Evolutionary conservation across 2,113 vertebrate genomes (phyloP).

Genomic region (Illadopsis cleaveri): DNA sequence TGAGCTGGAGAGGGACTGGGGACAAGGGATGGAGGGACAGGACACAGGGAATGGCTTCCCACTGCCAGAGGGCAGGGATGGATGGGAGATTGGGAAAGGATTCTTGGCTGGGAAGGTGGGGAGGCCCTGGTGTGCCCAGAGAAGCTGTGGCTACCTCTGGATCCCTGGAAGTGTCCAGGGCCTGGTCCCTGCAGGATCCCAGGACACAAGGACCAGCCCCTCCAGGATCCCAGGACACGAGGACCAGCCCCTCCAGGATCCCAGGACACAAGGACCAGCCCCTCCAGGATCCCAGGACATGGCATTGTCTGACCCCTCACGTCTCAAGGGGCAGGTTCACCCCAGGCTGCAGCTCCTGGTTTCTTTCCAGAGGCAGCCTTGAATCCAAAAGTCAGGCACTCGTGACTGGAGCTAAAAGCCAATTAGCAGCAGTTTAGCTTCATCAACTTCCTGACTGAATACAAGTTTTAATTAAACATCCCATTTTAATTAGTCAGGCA

Average conservation of each 20-base stretch:
- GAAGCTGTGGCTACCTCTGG: background rate
- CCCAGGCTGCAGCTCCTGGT: background rate
- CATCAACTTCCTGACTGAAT: background rate
- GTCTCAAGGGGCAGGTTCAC: background rate
- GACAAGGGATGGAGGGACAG: background rate
- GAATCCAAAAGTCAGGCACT: background rate
- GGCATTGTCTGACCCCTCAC: background rate
- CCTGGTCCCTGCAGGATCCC: background rate
- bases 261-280: background rate
- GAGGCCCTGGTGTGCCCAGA: background rate
- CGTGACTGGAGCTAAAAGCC: background rate
- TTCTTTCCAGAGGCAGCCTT: background rate
- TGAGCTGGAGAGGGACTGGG: background rate
- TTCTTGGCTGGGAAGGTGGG: rapidly evolving
- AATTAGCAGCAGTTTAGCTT: slow-evolving; percentile 20
- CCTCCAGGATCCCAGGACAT: background rate
- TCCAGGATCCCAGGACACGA: background rate
- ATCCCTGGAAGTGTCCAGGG: background rate
- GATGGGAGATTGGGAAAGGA: background rate
- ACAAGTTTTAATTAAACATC: slow-evolving; percentile 42
- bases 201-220: too few species aligned
- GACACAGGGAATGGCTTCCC: background rate
- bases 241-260: background rate
- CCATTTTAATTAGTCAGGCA: slow-evolving; percentile 30
- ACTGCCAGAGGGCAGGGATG: rapidly evolving